Percentiles rank a stretch among this genome's conserved stretches.
Evolutionary conservation across 2,888 invertebrate species (phyloP).

Genomic region (Carabus problematicus): DNA sequence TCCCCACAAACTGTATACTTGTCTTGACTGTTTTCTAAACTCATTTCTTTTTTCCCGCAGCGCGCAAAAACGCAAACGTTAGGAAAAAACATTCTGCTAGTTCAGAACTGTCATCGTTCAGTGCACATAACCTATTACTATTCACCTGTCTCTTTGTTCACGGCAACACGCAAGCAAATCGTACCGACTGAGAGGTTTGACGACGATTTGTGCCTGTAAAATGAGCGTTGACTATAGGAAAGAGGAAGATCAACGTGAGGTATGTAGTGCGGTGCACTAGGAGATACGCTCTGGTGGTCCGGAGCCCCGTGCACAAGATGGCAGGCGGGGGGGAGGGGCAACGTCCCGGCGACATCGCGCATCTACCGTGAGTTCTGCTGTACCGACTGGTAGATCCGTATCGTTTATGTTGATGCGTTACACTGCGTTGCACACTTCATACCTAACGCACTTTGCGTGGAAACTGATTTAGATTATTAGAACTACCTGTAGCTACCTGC

Average conservation of each 20-base stretch:
- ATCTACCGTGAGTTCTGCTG: too few species aligned
- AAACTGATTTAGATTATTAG: too few species aligned
- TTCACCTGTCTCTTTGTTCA: neutral
- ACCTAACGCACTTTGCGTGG: slow-evolving; percentile 4
- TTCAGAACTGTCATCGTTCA: too few species aligned
- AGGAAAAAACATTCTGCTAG: neutral
- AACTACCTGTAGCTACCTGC: too few species aligned
- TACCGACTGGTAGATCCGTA: neutral
- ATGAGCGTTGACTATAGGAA: neutral
- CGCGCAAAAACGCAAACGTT: neutral
- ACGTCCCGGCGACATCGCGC: slow-evolving; percentile 4
- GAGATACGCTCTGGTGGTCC: slow-evolving; percentile 17
- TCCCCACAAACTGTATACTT: too few species aligned
- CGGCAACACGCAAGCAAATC: neutral
- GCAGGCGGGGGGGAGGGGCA: neutral
- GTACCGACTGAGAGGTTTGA: neutral
- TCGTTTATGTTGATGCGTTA: slow-evolving; percentile 1
- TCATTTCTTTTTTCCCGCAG: neutral
- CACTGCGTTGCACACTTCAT: neutral
- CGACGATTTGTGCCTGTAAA: neutral
- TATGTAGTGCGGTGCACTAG: neutral
- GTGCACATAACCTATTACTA: too few species aligned
- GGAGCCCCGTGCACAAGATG: neutral
- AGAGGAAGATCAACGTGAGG: neutral
- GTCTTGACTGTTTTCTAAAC: too few species aligned